phyloP scores from a whole-genome alignment of 1,140 invertebrate genomes.

The Drosophila takahashii region DNA sequence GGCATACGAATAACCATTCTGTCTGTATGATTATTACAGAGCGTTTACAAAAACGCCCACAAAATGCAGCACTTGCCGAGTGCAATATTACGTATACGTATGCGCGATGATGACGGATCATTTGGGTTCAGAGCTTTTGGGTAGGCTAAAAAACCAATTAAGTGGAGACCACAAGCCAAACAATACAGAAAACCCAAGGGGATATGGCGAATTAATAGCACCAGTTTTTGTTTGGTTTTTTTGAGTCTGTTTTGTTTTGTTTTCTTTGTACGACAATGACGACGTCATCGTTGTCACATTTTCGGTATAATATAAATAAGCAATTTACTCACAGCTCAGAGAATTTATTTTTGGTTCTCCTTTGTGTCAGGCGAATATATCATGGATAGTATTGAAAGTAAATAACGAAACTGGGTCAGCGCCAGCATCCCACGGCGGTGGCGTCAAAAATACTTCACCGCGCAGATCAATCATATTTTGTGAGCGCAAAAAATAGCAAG shows the following conservation, averaged over 20 bases:
- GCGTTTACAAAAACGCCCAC: slow-evolving; percentile 45
- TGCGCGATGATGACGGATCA: slow-evolving; percentile 44
- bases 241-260: slow-evolving; percentile 14
- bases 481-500: not conserved
- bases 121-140: slow-evolving; percentile 30
- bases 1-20: slow-evolving; percentile 51
- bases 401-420: slow-evolving; percentile 72
- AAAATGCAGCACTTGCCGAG: slow-evolving; percentile 35
- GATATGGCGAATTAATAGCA: slow-evolving; percentile 66
- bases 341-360: slow-evolving; percentile 52
- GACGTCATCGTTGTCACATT: slow-evolving; percentile 65
- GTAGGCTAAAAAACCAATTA: slow-evolving; percentile 54
- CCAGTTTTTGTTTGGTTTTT: slow-evolving; percentile 31
- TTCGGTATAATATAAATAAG: slow-evolving; percentile 51
- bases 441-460: slow-evolving; percentile 20
- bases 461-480: slow-evolving; percentile 66
- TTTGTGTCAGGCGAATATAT: slow-evolving; percentile 58
- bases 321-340: slow-evolving; percentile 33
- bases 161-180: slow-evolving; percentile 45
- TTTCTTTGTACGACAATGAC: slow-evolving; percentile 18
- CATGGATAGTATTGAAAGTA: slow-evolving; percentile 76
- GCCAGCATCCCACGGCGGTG: slow-evolving; percentile 14
- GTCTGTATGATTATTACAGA: slow-evolving; percentile 40
- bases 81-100: slow-evolving; percentile 62
- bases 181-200: slow-evolving; percentile 46